phyloP scores from a whole-genome alignment of 2,113 vertebrate genomes.

The Seriola quinqueradiata region DNA sequence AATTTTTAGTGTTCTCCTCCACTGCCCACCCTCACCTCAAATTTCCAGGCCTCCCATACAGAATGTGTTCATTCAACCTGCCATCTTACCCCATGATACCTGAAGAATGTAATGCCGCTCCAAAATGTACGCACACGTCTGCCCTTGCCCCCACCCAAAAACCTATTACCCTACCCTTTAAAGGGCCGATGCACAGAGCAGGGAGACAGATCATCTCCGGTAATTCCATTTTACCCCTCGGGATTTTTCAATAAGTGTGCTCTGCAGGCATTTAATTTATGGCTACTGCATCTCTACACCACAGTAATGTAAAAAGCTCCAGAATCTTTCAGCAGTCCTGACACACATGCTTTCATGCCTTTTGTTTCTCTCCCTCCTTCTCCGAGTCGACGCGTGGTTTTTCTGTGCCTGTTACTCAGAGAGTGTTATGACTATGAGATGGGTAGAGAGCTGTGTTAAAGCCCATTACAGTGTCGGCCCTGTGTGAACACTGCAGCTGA shows the following conservation, averaged over 20 bases:
- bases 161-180: constrained; percentile 79
- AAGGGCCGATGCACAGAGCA: constrained; percentile 70
- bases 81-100: constrained; percentile 38
- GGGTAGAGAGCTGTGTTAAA: constrained; percentile 57
- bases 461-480: constrained; percentile 47
- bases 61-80: constrained; percentile 19
- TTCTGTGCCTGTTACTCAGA: constrained; percentile 40
- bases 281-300: constrained; percentile 58
- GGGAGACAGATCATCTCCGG: constrained; percentile 77
- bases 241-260: constrained; percentile 82
- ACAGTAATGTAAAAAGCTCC: constrained; percentile 61
- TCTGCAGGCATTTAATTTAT: constrained; percentile 81
- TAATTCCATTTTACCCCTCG: constrained; percentile 84
- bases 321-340: constrained; percentile 56
- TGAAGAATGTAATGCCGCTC: constrained; percentile 66
- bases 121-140: constrained; percentile 62
- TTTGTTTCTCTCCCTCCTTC: constrained; percentile 33
- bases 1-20: constrained; percentile 1
- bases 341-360: constrained; percentile 59
- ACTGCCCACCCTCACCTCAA: background rate
- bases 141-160: constrained; percentile 61
- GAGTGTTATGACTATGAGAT: constrained; percentile 35
- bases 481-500: constrained; percentile 40
- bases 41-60: background rate
- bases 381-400: constrained; percentile 23